Base-by-base conservation (phyloP, 1,140 invertebrate species). In the Camponotus pennsylvanicus region DNA sequence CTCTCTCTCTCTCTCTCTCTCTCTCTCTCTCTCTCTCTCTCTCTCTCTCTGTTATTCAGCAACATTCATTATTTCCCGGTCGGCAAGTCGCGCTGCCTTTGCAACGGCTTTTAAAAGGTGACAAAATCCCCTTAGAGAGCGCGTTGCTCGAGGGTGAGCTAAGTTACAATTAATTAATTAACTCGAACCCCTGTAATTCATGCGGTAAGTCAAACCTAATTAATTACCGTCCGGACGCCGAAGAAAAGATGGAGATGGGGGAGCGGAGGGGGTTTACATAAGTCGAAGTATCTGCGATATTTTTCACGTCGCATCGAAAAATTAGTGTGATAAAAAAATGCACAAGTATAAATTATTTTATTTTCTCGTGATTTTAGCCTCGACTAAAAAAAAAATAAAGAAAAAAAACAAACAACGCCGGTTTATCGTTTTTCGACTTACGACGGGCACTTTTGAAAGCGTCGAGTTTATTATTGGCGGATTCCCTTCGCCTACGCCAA, bases 111-210 rank as follows among this genome's bases (percentile, higher is more conserved):
- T 94, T 94, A 93, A 94, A 94, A 94, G 93, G 93, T 93, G 93
- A 94, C 93, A 94, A 95, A 94, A 94, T 94, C 91, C 91, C 90
- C 85, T 91, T 90, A 84, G 87, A 91, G 64, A 91, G 64, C 82
- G 86, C 90, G 75, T 75, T 61, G 66, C 61, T 37, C 85, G 13
- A 75, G 89, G 92, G 88, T 85, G 89, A 89, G 86, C 90, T 88
- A 92, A 94, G 90, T 93, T 94, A 91, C 93, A 89, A 93, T 94
- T 94, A 95, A 95, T 95, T 95, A 95, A 95, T 94, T 90, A 93
- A 93, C 90, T 88, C 85, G 85, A 85, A 88, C 90, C 86, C 89
- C 88, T 88, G 92, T 92, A 93, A 94, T 95, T 94, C 93, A 92
- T 92, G 93, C 92, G 92, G 90, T 90, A 93, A 95, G 93, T 94